Evolutionary conservation across 2,888 invertebrate genomes (phyloP).

Genomic region (Listrodromus nycthemerus): DNA sequence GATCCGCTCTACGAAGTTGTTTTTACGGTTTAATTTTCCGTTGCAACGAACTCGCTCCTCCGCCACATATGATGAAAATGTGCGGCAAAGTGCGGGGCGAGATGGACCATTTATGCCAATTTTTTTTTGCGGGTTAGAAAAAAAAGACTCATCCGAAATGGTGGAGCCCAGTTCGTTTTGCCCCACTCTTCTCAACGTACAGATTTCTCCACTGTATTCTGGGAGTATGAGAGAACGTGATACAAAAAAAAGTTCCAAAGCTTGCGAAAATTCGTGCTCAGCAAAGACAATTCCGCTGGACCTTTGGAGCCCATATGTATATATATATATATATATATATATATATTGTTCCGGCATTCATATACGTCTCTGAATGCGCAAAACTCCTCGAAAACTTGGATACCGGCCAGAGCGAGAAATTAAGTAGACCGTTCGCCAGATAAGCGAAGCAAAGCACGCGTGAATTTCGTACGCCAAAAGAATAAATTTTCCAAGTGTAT

Average conservation of each 20-base stretch:
- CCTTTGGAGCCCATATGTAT: neutral
- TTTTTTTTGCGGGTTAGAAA: neutral
- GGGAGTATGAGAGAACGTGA: neutral
- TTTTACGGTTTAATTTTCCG: conserved; percentile 8
- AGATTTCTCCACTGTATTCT: neutral
- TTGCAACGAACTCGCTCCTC: neutral
- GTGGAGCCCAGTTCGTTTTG: neutral
- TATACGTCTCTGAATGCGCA: neutral
- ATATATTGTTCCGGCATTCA: neutral
- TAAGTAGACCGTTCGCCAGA: conserved; percentile 40
- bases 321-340: neutral
- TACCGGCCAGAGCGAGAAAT: conserved; percentile 54
- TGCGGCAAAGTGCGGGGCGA: neutral
- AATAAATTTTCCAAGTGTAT: conserved; percentile 65
- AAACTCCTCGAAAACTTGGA: conserved; percentile 33
- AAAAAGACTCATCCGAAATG: neutral
- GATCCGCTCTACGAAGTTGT: conserved; percentile 21
- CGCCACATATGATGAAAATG: neutral
- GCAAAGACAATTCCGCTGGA: conserved; percentile 8
- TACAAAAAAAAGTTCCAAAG: neutral
- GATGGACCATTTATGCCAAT: neutral
- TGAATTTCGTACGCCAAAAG: conserved; percentile 49
- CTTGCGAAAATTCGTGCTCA: conserved; percentile 7
- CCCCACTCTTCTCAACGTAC: neutral
- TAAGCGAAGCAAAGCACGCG: conserved; percentile 40